A percentile compares a stretch with the other conserved stretches of the same genome.
These are phyloP conservation scores for Pseudocheirus occidentalis DNA, from an alignment of 2,797 vertebrate genomes.

Conservation along the genomic window DNA sequence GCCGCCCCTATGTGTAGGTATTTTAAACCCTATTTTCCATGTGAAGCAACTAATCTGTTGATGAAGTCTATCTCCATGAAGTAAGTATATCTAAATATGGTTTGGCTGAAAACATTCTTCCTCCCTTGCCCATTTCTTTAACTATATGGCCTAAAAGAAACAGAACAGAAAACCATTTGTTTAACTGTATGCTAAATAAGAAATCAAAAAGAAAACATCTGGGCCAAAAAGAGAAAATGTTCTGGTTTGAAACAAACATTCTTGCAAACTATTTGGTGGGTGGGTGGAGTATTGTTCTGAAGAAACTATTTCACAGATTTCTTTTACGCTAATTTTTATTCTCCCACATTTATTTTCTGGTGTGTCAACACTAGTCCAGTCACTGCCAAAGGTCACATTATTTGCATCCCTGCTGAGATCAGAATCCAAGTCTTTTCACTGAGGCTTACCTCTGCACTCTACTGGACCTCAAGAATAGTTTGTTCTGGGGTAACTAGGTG, in stretches of 20 bases:
- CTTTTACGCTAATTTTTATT: not conserved
- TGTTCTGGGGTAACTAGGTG: not conserved
- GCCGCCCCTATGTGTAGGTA: not conserved
- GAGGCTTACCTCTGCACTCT: not conserved
- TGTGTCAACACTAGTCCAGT: not conserved
- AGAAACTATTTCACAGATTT: conserved; percentile 25
- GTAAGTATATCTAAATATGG: conserved; percentile 17
- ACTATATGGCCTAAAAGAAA: conserved; percentile 29
- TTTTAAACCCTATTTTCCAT: not conserved
- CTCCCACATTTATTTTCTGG: not conserved
- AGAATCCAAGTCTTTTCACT: conserved; percentile 31
- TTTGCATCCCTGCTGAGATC: not conserved
- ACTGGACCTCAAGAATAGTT: not conserved
- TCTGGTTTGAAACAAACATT: conserved; percentile 10
- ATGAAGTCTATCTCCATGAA: conserved; percentile 1
- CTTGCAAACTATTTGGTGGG: conserved; percentile 2
- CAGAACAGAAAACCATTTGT: conserved; percentile 32
- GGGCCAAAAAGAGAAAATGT: not conserved
- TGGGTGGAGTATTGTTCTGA: conserved; percentile 12
- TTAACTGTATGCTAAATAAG: conserved; percentile 18
- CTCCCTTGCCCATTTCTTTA: not conserved
- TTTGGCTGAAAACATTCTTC: not conserved
- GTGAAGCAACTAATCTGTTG: conserved; percentile 31
- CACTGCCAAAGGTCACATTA: not conserved
- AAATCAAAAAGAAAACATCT: conserved; percentile 36